Conservation (phyloP, 1,140 invertebrate species). For the Meloidogyne hapla region DNA sequence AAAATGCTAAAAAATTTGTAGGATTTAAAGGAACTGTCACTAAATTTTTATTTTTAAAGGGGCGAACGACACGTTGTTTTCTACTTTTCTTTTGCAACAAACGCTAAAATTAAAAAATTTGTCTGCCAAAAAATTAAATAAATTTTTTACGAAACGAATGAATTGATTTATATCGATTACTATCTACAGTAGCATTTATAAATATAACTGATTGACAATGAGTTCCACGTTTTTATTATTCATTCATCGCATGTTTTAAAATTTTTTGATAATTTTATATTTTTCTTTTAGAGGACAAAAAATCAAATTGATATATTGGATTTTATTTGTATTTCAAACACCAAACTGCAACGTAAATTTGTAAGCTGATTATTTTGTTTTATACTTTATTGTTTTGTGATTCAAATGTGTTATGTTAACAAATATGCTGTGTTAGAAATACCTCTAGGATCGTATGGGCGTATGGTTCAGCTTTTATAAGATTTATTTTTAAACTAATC, state of each 20-base stretch:
- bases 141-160: neutral
- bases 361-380: slow-evolving; percentile 1
- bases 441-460: too few species aligned
- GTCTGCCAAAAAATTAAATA: neutral
- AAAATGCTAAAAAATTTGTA: neutral
- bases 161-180: neutral
- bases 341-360: neutral
- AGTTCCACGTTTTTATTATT: neutral
- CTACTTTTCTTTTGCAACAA: neutral
- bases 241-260: neutral
- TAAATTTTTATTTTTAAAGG: neutral
- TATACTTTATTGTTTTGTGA: neutral
- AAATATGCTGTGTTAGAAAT: neutral
- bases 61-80: neutral
- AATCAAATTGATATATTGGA: too few species aligned
- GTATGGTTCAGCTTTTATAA: neutral
- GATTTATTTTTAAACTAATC: neutral
- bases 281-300: too few species aligned
- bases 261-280: too few species aligned
- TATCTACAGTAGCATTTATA: neutral
- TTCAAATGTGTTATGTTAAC: too few species aligned
- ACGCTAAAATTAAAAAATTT: neutral
- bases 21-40: neutral
- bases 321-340: neutral
- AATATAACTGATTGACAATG: neutral